Evolutionary conservation across 1,140 invertebrate species (phyloP).

Genomic region (Drosophila bipectinata): DNA sequence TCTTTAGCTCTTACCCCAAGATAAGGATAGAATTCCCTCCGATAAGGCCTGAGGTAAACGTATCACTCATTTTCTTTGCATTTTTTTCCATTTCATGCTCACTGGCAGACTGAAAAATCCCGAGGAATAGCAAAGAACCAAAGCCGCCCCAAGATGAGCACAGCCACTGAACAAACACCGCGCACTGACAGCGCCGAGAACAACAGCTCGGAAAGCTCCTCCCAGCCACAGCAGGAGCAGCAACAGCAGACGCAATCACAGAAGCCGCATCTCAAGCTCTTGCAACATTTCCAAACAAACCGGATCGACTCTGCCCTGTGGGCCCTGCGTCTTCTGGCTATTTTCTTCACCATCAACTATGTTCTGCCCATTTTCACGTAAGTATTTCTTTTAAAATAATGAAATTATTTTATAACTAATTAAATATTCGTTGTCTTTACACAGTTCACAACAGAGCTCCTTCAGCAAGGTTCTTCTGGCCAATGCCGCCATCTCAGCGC

Average conservation of each 20-base stretch:
- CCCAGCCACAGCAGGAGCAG: conserved; percentile 46
- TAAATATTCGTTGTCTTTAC: conserved; percentile 64
- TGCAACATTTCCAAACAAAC: conserved; percentile 90
- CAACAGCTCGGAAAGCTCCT: conserved; percentile 41
- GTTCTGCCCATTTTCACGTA: conserved; percentile 95
- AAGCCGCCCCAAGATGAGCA: conserved; percentile 58
- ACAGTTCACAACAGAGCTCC: conserved; percentile 91
- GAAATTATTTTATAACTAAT: not conserved
- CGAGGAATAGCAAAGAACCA: conserved; percentile 20
- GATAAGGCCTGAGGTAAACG: conserved; percentile 38
- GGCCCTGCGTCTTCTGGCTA: conserved; percentile 91
- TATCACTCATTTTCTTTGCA: not conserved
- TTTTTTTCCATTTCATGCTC: not conserved
- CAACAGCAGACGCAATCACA: conserved; percentile 47
- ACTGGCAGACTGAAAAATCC: conserved; percentile 35
- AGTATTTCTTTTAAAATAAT: conserved; percentile 10
- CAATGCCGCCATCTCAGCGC: conserved; percentile 96
- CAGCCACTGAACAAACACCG: conserved; percentile 51
- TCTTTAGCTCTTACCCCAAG: not conserved
- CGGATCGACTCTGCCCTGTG: conserved; percentile 94
- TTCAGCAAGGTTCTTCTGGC: conserved; percentile 96
- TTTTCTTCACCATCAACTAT: conserved; percentile 93
- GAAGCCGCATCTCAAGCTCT: conserved; percentile 87
- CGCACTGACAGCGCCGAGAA: conserved; percentile 49
- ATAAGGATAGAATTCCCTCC: conserved; percentile 23